Evolutionary conservation across 2,797 vertebrate genomes (phyloP).

Genomic region (Sebastes diploproa): DNA sequence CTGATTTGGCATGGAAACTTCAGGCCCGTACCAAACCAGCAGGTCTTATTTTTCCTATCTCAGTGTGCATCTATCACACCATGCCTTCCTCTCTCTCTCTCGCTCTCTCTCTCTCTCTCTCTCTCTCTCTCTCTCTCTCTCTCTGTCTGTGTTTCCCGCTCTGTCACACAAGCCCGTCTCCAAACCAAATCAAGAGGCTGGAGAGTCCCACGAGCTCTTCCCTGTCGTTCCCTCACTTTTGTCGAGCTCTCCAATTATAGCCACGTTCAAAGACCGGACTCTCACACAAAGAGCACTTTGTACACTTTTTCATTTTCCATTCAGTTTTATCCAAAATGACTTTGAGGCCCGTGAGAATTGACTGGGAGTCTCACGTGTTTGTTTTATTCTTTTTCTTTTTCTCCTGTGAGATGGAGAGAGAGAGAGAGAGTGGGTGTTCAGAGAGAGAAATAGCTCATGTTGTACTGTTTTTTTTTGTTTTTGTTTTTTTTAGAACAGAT

Average conservation of each 20-base stretch:
- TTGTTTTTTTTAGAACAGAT: neutral
- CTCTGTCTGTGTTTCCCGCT: conserved; percentile 7
- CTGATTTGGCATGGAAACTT: conserved; percentile 33
- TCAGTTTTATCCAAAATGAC: conserved; percentile 44
- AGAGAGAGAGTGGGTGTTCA: conserved; percentile 5
- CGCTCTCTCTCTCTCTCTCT: conserved; percentile 4
- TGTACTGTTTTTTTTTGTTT: neutral
- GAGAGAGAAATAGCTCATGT: neutral
- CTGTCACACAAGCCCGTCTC: conserved; percentile 45
- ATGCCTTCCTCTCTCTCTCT: neutral
- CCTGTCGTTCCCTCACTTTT: conserved; percentile 20
- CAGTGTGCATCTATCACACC: conserved; percentile 32
- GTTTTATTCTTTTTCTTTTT: conserved; percentile 24
- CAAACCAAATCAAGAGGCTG: conserved; percentile 49
- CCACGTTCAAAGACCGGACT: conserved; percentile 54
- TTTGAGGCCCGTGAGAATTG: conserved; percentile 39
- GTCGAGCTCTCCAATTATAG: conserved; percentile 67
- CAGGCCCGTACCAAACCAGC: conserved; percentile 14
- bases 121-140: neutral
- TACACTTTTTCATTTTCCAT: conserved; percentile 32
- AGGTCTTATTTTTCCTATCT: conserved; percentile 14
- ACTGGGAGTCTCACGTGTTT: conserved; percentile 35
- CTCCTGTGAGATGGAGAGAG: neutral
- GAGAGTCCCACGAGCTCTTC: conserved; percentile 46
- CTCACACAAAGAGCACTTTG: conserved; percentile 37